Base-by-base conservation (phyloP, 2,113 vertebrate species). In the Lepus americanus region DNA sequence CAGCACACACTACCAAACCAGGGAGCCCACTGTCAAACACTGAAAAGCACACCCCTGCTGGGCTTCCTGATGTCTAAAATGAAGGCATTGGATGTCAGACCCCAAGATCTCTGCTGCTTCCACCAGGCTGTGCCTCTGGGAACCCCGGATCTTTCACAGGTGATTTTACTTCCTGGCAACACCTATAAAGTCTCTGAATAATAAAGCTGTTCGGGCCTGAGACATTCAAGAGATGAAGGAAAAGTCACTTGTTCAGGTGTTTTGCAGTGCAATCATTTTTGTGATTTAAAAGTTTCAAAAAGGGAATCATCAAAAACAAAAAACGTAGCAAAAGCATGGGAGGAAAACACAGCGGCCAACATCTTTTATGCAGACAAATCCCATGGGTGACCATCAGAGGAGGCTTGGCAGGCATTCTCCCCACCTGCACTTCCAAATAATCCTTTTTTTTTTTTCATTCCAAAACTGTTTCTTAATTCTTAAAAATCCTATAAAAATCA, bases 241-340 rank as follows among this genome's bases (percentile, higher is more conserved):
- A 77, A 44, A 27, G 6, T 67, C 22, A 73, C 9, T 31, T 20
- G 22, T 33, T 83, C 22, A 36, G 22, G 11, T 36, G 19, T 25
- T 83, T 84, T 51, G 59, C 5, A 89, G 70, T 76, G 78, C 51
- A 94, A 36, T 22, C 20, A 70, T 53, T 94, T 94, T 74, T 76
- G 61, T 55, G 22, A 87, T 31, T 90, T 82, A 66, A 77, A 92
- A 76, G 59, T 77, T 77, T 61, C 73, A 14, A 88, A 89, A 85
- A 51, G 6, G 93, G 9, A 92, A 36, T 70, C 63, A 61, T 72
- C 31, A 44, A 79, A 74, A 5, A 27, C 39, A 16, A 92, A 89
- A 88, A 82, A 31, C n/a, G 6, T 14, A 76, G 22, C 20, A 87
- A 87, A 73, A 49, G 29, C 36, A 81, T 59, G 13, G 36, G 66